Evolutionary conservation across 2,797 vertebrate species (phyloP), one percentile per base, ranked within the genome.

Genomic region (Oryzias sinensis): DNA sequence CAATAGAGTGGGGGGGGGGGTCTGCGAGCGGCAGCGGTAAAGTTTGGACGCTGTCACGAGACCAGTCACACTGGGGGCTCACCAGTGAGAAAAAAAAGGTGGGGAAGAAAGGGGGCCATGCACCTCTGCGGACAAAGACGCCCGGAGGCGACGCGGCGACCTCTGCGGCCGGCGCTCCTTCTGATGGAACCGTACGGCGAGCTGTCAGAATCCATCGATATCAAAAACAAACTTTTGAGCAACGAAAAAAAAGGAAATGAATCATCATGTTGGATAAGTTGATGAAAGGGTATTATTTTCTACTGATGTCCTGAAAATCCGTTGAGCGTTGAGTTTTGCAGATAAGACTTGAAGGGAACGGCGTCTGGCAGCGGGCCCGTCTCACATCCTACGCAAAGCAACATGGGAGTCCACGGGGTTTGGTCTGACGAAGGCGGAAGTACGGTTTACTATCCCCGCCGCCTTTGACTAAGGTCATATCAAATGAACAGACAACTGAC

Each of bases 401-500:
- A 80, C 84, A 81, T 76, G 64, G 80, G 83, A 84, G 87, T 89
- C 69, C 83, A 74, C 72, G 72, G 81, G 79, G 74, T 84, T 84
- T 83, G 87, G 87, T 85, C 87, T 85, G 76, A 88, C 83, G 87
- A 89, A 88, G 85, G 89, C 25, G 81, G 81, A 86, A 89, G 78
- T 80, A 89, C 85, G 90, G 89, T 91, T 92, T 91, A 89, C 91
- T 90, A 90, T 91, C 90, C 20, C 79, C 88, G 50, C 86, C 90
- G 91, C 91, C 91, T 93, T 93, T 92, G 90, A 93, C 90, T 91
- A 92, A 93, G 92, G 92, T 93, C 92, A 92, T 89, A 91, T 87
- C 90, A 93, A 93, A 93, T 93, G 92, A 93, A 91, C 90, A 93
- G 91, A 82, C 87, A 87, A 82, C 85, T 88, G 87, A 83, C 87